Evolutionary conservation across 2,888 invertebrate species (phyloP).

Genomic region (Standfussiana lucernea): DNA sequence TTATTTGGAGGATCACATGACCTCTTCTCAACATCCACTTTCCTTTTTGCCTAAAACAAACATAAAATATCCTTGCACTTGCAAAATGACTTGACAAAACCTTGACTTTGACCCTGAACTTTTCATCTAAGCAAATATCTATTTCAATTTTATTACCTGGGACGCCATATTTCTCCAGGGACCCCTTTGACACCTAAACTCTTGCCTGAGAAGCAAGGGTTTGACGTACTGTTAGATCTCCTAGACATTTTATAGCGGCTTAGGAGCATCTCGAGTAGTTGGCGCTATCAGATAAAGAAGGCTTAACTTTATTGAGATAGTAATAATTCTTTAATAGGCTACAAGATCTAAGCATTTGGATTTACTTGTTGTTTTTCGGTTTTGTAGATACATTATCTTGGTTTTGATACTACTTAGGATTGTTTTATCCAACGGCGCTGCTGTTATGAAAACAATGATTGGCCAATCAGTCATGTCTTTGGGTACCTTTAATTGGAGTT

Average conservation of each 20-base stretch:
- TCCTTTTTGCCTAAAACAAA: conserved; percentile 12
- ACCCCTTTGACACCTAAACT: conserved; percentile 26
- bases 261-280: conserved; percentile 61
- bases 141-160: conserved; percentile 50
- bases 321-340: conserved; percentile 62
- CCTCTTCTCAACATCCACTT: conserved; percentile 14
- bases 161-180: conserved; percentile 52
- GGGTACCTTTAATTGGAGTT: not conserved
- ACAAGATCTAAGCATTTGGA: conserved; percentile 26
- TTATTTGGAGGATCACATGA: conserved; percentile 9
- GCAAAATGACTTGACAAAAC: not conserved
- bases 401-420: not conserved
- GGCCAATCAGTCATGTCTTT: no score
- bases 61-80: conserved; percentile 14
- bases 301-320: conserved; percentile 69
- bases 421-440: not conserved
- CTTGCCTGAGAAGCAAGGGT: conserved; percentile 33
- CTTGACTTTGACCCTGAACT: not conserved
- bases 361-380: conserved; percentile 32
- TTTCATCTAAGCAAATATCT: not conserved
- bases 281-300: conserved; percentile 69
- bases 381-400: not conserved
- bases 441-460: not conserved
- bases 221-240: conserved; percentile 17
- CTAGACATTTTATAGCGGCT: conserved; percentile 57